Evolutionary conservation across 1,140 invertebrate species (phyloP), one percentile per base, ranked within the genome.

Genomic region (Himalopsyche phryganea): DNA sequence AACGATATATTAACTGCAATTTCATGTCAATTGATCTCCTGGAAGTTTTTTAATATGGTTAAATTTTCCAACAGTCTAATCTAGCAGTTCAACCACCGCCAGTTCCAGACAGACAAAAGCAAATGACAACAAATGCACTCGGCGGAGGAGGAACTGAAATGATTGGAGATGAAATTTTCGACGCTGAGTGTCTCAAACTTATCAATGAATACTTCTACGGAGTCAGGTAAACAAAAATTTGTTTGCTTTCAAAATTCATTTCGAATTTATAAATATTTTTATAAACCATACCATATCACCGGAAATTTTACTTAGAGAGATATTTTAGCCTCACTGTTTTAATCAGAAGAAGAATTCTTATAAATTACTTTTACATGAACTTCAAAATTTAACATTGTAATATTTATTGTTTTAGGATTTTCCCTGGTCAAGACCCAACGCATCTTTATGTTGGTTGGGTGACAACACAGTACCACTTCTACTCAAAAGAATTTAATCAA

Each of bases 361-460:
- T n/a, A n/a, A n/a, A n/a, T n/a, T n/a, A n/a, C n/a, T n/a, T n/a
- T n/a, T n/a, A n/a, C n/a, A n/a, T n/a, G n/a, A n/a, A n/a, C n/a
- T n/a, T n/a, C n/a, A n/a, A n/a, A n/a, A n/a, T n/a, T n/a, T n/a
- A n/a, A n/a, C n/a, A n/a, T n/a, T n/a, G n/a, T n/a, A n/a, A n/a
- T n/a, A n/a, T n/a, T n/a, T n/a, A n/a, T n/a, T n/a, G n/a, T n/a
- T n/a, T n/a, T 65, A 78, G 94, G 47, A 92, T 98, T 47, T 98
- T 93, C 70, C 94, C 95, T 35, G 95, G 95, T 47, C 96, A 99
- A 79, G 97, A 99, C 75, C 96, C 96, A 0, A 89, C 91, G 0
- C 94, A 98, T 68, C 91, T 97, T 17, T 99, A 94, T 73, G 89
- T 99, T 2, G 98, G 98, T n/a, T 99, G 97, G 98, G 95, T 99